A percentile compares a stretch with the other conserved stretches of the same genome.
phyloP scores from a whole-genome alignment of 2,888 invertebrate species.

The Archaeoteleia sp. region DNA sequence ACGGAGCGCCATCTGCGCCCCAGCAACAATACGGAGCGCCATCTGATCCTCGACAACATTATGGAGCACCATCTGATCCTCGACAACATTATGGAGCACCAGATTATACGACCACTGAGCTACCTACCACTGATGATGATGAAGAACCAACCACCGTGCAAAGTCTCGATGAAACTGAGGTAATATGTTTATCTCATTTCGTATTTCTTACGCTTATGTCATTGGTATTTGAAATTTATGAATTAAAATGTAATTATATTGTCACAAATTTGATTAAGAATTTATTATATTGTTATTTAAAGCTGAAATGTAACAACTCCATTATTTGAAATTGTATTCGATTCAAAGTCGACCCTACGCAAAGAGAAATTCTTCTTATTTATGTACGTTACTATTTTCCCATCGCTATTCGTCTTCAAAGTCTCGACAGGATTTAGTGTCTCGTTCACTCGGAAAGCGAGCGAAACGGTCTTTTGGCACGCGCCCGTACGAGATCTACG shows the following conservation, averaged over 20 bases:
- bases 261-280: no score
- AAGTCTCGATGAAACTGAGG: slow-evolving; percentile 66
- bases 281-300: no score
- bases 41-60: slow-evolving; percentile 50
- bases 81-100: slow-evolving; percentile 58
- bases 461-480: slow-evolving; percentile 44
- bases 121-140: slow-evolving; percentile 68
- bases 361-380: slow-evolving; percentile 38
- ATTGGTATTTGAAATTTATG: not conserved
- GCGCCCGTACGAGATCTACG: slow-evolving; percentile 44
- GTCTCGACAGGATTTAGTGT: slow-evolving; percentile 46
- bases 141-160: slow-evolving; percentile 70
- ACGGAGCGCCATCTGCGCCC: slow-evolving; percentile 32
- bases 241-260: no score
- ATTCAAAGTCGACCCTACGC: not conserved
- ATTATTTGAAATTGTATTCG: not conserved
- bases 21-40: slow-evolving; percentile 55
- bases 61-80: slow-evolving; percentile 39
- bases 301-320: no score
- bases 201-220: slow-evolving; percentile 1
- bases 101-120: slow-evolving; percentile 69
- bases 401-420: slow-evolving; percentile 37
- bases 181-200: slow-evolving; percentile 39
- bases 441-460: slow-evolving; percentile 15
- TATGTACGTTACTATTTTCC: slow-evolving; percentile 43